phyloP scores from a whole-genome alignment of 2,113 vertebrate species.

The Aptenodytes forsteri region DNA sequence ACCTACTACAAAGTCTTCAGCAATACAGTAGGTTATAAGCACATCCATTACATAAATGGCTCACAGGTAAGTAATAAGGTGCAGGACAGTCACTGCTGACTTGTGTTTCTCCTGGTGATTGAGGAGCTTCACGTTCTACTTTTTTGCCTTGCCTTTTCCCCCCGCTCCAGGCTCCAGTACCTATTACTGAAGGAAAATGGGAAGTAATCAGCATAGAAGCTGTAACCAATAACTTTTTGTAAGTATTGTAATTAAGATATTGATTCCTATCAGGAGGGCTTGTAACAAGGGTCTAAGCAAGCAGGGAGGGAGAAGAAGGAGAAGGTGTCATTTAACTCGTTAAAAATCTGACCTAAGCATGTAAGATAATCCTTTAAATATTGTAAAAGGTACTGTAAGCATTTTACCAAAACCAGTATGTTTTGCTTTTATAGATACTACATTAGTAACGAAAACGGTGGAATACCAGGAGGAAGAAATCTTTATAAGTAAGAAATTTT shows the following conservation, averaged over 20 bases:
- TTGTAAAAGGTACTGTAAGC: background rate
- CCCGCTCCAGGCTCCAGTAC: background rate
- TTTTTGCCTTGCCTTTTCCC: background rate
- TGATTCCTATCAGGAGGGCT: background rate
- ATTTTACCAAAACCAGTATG: background rate
- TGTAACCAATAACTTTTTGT: constrained; percentile 71
- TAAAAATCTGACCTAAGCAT: background rate
- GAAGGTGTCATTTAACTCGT: background rate
- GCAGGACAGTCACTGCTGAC: background rate
- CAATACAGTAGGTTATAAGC: constrained; percentile 84
- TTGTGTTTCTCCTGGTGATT: background rate
- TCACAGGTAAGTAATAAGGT: constrained; percentile 17
- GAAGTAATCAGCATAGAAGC: constrained; percentile 79
- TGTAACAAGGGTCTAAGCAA: background rate
- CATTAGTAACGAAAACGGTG: constrained; percentile 87
- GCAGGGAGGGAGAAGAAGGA: background rate
- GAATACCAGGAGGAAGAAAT: constrained; percentile 85
- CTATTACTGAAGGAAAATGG: constrained; percentile 77
- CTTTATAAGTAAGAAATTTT: constrained; percentile 88
- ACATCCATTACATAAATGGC: constrained; percentile 80
- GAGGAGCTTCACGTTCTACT: background rate
- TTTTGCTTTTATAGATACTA: constrained; percentile 85
- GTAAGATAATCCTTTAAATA: background rate
- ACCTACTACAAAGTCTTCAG: constrained; percentile 92
- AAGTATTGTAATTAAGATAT: constrained; percentile 57